These are phyloP conservation scores for Agrochola macilenta DNA, from an alignment of 2,888 invertebrate genomes.

Conservation along the genomic window DNA sequence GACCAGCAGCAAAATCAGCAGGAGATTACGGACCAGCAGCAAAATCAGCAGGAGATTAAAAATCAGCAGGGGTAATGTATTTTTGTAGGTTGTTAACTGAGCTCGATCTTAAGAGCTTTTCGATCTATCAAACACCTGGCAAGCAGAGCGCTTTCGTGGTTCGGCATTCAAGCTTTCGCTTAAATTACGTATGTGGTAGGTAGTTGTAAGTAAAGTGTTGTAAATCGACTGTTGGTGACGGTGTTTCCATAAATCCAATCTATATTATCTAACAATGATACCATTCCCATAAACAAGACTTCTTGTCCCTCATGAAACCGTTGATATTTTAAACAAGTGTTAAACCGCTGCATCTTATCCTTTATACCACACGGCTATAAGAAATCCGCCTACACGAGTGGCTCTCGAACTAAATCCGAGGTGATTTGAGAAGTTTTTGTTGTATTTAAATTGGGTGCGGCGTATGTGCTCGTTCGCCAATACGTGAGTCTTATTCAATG, in stretches of 20 bases:
- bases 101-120: neutral
- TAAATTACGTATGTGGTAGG: neutral
- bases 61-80: neutral
- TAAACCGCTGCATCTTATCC: slow-evolving; percentile 47
- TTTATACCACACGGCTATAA: slow-evolving; percentile 71
- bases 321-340: neutral
- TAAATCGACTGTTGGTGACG: neutral
- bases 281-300: neutral
- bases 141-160: neutral
- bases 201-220: neutral
- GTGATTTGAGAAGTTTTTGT: slow-evolving; percentile 88
- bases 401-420: slow-evolving; percentile 85
- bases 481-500: slow-evolving; percentile 52
- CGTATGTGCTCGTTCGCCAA: slow-evolving; percentile 73
- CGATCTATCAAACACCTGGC: neutral
- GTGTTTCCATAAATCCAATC: no score
- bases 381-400: slow-evolving; percentile 88
- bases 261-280: no score
- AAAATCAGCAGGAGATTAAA: neutral
- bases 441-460: slow-evolving; percentile 86
- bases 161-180: neutral
- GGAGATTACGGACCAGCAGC: neutral
- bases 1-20: neutral
- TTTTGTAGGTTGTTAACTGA: neutral
- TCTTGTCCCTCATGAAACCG: neutral